A percentile compares a stretch with the other conserved stretches of the same genome.
Evolutionary conservation across 2,113 vertebrate genomes (phyloP).

Genomic region (Rhinoptilus africanus): DNA sequence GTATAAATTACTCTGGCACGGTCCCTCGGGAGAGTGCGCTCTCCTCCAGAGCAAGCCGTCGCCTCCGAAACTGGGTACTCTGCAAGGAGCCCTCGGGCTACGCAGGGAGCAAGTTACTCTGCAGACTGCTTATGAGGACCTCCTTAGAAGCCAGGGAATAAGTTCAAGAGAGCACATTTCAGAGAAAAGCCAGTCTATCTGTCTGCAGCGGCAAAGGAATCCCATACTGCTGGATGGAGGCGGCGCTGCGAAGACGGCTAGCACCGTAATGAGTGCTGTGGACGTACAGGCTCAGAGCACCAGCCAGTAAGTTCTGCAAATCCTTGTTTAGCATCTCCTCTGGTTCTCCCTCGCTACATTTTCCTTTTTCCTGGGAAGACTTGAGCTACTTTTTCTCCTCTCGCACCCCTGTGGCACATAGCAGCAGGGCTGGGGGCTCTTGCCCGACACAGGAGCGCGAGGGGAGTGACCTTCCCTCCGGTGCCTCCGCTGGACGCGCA

Average conservation of each 20-base stretch:
- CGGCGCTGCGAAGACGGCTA: not conserved
- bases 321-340: not conserved
- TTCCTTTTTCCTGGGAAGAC: not conserved
- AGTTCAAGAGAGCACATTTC: not conserved
- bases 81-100: not conserved
- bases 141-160: not conserved
- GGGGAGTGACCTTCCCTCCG: not conserved
- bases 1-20: not conserved
- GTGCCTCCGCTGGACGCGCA: not conserved
- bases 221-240: not conserved
- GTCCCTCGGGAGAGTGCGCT: not conserved
- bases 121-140: not conserved
- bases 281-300: accelerated
- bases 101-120: not conserved
- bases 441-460: accelerated
- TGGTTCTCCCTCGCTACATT: not conserved
- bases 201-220: not conserved
- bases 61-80: not conserved
- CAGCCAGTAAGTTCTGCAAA: not conserved
- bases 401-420: not conserved
- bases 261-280: not conserved
- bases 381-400: not conserved
- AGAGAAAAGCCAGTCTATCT: not conserved
- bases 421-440: not conserved
- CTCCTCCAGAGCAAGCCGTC: not conserved